phyloP scores from a whole-genome alignment of 2,113 vertebrate species.

The Narcine bancroftii region DNA sequence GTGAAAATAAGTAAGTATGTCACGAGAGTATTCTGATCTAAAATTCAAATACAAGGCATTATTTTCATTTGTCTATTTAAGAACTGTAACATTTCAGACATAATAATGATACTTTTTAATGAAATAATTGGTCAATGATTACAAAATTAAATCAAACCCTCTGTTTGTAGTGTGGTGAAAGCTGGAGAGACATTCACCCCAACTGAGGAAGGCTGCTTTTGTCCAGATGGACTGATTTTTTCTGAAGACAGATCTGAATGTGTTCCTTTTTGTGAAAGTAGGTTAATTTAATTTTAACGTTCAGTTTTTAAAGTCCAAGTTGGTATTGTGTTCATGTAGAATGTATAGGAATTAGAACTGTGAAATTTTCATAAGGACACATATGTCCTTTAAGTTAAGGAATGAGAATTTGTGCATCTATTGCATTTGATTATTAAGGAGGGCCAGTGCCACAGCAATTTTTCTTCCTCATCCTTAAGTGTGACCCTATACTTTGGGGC shows the following conservation, averaged over 20 bases:
- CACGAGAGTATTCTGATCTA: not conserved
- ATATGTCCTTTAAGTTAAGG: too few relatives aligned
- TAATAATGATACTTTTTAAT: not conserved
- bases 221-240: not conserved
- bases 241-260: slow-evolving; percentile 5
- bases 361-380: too few relatives aligned
- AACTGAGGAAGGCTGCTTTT: not conserved
- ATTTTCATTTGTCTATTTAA: not conserved
- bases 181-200: not conserved
- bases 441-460: too few relatives aligned
- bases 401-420: too few relatives aligned
- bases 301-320: not conserved
- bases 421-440: too few relatives aligned
- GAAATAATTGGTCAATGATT: too few relatives aligned
- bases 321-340: too few relatives aligned
- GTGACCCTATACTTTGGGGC: not conserved
- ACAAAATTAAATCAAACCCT: not conserved
- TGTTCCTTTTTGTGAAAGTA: not conserved
- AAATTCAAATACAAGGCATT: not conserved
- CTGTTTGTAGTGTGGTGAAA: not conserved
- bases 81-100: not conserved
- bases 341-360: too few relatives aligned
- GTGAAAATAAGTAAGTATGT: not conserved
- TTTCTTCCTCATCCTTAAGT: too few relatives aligned
- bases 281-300: not conserved